phyloP scores from a whole-genome alignment of 1,140 invertebrate species.

The Ceratina calcarata region DNA sequence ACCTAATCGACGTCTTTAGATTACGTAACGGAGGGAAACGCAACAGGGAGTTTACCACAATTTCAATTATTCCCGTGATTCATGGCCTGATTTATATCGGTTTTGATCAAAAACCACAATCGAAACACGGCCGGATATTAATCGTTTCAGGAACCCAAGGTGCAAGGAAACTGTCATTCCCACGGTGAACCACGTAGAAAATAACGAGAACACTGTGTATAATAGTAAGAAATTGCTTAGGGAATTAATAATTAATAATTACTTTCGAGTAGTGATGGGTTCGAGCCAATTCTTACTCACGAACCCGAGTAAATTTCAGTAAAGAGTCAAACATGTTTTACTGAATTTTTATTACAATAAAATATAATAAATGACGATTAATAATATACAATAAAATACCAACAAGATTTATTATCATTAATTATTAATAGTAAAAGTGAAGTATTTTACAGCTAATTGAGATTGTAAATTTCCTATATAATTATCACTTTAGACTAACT shows the following conservation, averaged over 20 bases:
- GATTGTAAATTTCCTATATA: no score
- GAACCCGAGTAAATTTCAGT: no score
- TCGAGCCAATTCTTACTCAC: no score
- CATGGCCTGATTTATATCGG: constrained; percentile 26
- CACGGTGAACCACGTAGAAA: constrained; percentile 45
- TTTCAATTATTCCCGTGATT: constrained; percentile 43
- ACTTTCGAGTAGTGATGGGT: no score
- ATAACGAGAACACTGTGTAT: constrained; percentile 53
- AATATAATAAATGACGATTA: no score
- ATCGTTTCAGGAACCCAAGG: no score
- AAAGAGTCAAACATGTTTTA: no score
- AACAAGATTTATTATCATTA: no score
- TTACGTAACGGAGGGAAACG: constrained; percentile 8
- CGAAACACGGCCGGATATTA: constrained; percentile 24
- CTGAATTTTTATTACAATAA: no score
- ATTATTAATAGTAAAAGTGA: no score
- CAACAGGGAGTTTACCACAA: constrained; percentile 9
- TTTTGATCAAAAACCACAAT: constrained; percentile 14
- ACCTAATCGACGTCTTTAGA: constrained; percentile 19
- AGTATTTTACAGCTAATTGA: no score
- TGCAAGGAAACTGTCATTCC: constrained; percentile 44
- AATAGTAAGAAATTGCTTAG: constrained; percentile 21
- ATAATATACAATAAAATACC: no score
- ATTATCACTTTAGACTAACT: background rate
- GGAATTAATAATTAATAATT: constrained; percentile 50